A percentile compares a stretch with the other conserved stretches of the same genome.
Conservation (phyloP, 1,140 invertebrate genomes). For the Sminthurides bifidus region DNA sequence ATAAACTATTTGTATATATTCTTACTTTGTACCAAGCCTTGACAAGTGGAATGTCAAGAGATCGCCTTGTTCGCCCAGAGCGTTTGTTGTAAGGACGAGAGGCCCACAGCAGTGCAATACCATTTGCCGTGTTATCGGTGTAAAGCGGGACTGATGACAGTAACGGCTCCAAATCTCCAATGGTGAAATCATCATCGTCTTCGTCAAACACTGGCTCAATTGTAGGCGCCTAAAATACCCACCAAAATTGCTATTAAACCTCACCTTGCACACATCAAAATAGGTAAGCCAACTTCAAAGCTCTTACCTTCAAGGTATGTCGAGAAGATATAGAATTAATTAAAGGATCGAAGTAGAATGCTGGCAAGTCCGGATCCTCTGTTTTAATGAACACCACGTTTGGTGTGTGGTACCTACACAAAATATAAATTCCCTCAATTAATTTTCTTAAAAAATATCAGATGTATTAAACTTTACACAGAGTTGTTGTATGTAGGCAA, state of each 20-base stretch:
- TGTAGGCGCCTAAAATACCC: neutral
- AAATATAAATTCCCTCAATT: conserved; percentile 26
- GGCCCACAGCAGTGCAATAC: conserved; percentile 96
- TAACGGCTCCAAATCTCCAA: conserved; percentile 81
- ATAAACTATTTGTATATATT: neutral
- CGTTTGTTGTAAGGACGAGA: conserved; percentile 93
- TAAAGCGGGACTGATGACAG: conserved; percentile 90
- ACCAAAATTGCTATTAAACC: conserved; percentile 21
- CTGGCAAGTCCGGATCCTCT: conserved; percentile 99
- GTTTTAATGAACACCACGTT: conserved; percentile 99
- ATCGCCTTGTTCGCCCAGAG: conserved; percentile 67
- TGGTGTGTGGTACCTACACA: conserved; percentile 88
- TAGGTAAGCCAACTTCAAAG: neutral
- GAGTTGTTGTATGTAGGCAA: conserved; percentile 3
- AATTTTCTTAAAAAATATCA: neutral
- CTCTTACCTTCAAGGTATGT: conserved; percentile 61
- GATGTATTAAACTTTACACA: neutral
- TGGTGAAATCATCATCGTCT: conserved; percentile 87
- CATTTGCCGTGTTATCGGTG: conserved; percentile 97
- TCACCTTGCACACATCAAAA: conserved; percentile 3
- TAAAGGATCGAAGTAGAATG: conserved; percentile 98
- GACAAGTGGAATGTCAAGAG: conserved; percentile 92
- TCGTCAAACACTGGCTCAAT: conserved; percentile 56
- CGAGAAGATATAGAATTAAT: conserved; percentile 98
- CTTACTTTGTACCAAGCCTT: conserved; percentile 80